A percentile compares a stretch with the other conserved stretches of the same genome.
phyloP scores from a whole-genome alignment of 2,113 vertebrate genomes.

The Lepus americanus region DNA sequence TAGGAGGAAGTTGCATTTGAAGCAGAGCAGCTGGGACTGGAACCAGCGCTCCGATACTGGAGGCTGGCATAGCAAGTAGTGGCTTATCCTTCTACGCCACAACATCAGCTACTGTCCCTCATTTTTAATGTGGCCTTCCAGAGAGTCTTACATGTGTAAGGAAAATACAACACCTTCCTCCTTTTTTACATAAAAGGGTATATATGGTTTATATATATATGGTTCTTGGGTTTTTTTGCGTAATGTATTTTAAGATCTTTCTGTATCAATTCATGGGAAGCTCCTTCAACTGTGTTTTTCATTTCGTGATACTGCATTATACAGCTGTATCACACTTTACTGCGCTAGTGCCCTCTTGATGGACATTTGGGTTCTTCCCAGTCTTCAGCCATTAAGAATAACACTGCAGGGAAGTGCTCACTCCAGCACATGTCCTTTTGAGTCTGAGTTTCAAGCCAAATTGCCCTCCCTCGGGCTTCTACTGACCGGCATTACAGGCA shows the following conservation, averaged over 20 bases:
- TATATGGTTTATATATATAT: neutral
- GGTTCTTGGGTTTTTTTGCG: neutral
- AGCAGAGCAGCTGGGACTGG: too few relatives aligned
- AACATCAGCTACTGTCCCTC: neutral
- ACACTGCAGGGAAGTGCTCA: neutral
- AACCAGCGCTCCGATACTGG: too few relatives aligned
- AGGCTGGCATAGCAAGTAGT: too few relatives aligned
- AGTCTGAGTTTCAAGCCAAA: neutral
- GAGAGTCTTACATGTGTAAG: neutral
- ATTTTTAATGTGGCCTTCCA: neutral
- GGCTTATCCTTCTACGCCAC: too few relatives aligned
- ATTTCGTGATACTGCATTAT: neutral
- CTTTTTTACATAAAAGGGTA: neutral
- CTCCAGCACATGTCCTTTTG: neutral
- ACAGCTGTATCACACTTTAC: neutral
- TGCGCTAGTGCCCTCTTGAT: neutral
- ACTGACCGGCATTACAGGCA: neutral
- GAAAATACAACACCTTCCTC: neutral
- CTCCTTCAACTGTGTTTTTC: neutral
- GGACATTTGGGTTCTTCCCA: neutral
- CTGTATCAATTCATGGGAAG: neutral
- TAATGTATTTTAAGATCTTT: conserved; percentile 41
- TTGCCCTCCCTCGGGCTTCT: neutral
- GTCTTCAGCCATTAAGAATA: neutral
- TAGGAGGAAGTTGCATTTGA: too few relatives aligned